phyloP scores from a whole-genome alignment of 2,113 vertebrate species.

The Chaenogobius annularis region DNA sequence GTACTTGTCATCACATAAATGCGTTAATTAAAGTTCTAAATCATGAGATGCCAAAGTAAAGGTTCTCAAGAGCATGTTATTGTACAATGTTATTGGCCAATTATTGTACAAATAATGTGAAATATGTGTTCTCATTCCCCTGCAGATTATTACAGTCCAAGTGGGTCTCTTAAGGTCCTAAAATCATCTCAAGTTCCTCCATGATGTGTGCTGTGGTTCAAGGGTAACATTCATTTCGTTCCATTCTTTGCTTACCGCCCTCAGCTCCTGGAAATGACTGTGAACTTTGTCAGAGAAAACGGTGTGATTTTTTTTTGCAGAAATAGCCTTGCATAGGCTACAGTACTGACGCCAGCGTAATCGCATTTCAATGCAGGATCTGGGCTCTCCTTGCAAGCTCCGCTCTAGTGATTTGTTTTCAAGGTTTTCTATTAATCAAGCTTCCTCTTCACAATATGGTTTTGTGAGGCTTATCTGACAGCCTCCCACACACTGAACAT shows the following conservation, averaged over 20 bases:
- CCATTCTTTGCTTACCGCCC: constrained; percentile 10
- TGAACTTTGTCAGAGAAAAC: background rate
- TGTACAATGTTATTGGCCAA: too few species aligned
- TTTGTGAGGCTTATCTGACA: constrained; percentile 25
- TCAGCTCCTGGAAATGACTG: constrained; percentile 1
- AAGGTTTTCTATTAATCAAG: constrained; percentile 35
- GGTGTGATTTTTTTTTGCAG: constrained; percentile 5
- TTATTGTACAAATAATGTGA: too few species aligned
- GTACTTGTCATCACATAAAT: too few species aligned
- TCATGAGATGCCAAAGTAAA: too few species aligned
- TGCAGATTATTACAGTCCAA: too few species aligned
- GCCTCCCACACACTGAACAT: constrained; percentile 28
- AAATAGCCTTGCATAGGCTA: constrained; percentile 16
- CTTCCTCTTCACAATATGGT: constrained; percentile 17
- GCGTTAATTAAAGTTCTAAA: too few species aligned
- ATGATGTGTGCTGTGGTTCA: too few species aligned
- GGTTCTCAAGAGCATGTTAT: too few species aligned
- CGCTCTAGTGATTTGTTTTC: constrained; percentile 7
- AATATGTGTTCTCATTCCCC: too few species aligned
- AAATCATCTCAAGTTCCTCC: too few species aligned
- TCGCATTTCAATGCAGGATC: constrained; percentile 23
- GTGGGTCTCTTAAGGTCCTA: too few species aligned
- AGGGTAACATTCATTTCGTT: background rate
- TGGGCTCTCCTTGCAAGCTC: constrained; percentile 5
- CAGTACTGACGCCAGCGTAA: constrained; percentile 14